Base-by-base conservation (phyloP, 1,140 invertebrate species). In the Brachionus koreanus region DNA sequence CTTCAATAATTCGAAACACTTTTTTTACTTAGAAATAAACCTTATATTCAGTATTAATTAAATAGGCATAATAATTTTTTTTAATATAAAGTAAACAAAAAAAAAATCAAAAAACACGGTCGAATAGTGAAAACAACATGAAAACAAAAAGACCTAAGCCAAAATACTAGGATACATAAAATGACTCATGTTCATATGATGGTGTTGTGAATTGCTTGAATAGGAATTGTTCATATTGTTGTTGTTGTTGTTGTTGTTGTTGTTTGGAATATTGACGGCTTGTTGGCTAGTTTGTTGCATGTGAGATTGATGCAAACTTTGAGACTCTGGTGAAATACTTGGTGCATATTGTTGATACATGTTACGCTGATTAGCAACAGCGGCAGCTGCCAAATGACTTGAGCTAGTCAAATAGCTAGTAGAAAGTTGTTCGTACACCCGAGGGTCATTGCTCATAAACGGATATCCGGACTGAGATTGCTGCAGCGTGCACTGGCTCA, bases 141-240 rank as follows among this genome's bases (percentile, higher is more conserved):
- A 3, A 42, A 13, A 42, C 39, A 29, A 29, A 29, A 57, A 57
- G 16, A 19, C 49, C 35, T 37, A 79, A 65, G 76, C 76, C 16
- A 79, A 37, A 9, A 79, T 79, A 43, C 76, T 79, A 39, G 76
- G 76, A 43, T 79, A 79, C 76, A 79, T 79, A 65, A 79, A 79
- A 29, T 79, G 76, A 61, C 29, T 65, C 76, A 79, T 79, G 35
- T 77, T 77, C 46, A 77, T 61, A 16, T 79, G 76, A 79, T 79
- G 76, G 9, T 57, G 49, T 23, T 57, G 49, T 42, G 76, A 19
- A 39, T 74, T 74, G 19, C 12, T 25, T 25, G 42, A 29, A 74
- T 46, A 43, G 42, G 37, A 46, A 74, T 74, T 74, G 33, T 74
- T 46, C 37, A 43, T 74, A n/a, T n/a, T 29, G 29, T 29, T 29